Percentiles rank a stretch among this genome's conserved stretches.
phyloP scores from a whole-genome alignment of 2,888 invertebrate species.

The Cosmia trapezina region DNA sequence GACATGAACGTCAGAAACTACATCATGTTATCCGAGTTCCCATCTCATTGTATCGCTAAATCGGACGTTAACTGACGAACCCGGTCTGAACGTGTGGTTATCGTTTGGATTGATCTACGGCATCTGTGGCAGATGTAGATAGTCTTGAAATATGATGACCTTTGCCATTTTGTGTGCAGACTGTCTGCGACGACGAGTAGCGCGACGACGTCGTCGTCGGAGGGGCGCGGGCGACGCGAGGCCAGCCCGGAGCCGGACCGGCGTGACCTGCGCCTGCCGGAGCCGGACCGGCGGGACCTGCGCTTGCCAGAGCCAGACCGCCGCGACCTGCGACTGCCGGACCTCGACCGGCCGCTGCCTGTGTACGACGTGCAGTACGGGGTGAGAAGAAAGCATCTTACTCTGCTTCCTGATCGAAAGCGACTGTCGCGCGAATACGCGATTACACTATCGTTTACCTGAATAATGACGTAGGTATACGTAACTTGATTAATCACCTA shows the following conservation, averaged over 20 bases:
- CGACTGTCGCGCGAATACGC: no score
- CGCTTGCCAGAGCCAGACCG: slow-evolving; percentile 81
- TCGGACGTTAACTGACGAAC: slow-evolving; percentile 51
- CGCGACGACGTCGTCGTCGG: slow-evolving; percentile 91
- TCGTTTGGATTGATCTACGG: slow-evolving; percentile 41
- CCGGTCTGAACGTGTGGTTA: slow-evolving; percentile 37
- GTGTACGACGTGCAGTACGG: slow-evolving; percentile 89
- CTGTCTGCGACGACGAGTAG: slow-evolving; percentile 88
- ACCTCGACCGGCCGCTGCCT: slow-evolving; percentile 84
- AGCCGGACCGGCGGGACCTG: slow-evolving; percentile 82
- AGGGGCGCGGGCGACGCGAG: slow-evolving; percentile 90
- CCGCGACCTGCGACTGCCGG: slow-evolving; percentile 82
- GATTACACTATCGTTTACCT: no score
- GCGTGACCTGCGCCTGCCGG: slow-evolving; percentile 82
- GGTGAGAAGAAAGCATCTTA: slow-evolving; percentile 70
- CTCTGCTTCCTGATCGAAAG: no score
- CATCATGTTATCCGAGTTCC: slow-evolving; percentile 53
- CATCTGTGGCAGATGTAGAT: slow-evolving; percentile 26
- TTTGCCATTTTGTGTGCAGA: slow-evolving; percentile 55
- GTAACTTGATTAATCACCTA: no score
- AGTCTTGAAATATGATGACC: slow-evolving; percentile 35
- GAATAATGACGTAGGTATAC: no score
- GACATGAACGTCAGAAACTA: slow-evolving; percentile 38
- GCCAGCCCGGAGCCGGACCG: slow-evolving; percentile 85
- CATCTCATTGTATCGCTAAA: slow-evolving; percentile 63